Conservation (phyloP, 2,113 vertebrate genomes). For the Callipepla squamata region DNA sequence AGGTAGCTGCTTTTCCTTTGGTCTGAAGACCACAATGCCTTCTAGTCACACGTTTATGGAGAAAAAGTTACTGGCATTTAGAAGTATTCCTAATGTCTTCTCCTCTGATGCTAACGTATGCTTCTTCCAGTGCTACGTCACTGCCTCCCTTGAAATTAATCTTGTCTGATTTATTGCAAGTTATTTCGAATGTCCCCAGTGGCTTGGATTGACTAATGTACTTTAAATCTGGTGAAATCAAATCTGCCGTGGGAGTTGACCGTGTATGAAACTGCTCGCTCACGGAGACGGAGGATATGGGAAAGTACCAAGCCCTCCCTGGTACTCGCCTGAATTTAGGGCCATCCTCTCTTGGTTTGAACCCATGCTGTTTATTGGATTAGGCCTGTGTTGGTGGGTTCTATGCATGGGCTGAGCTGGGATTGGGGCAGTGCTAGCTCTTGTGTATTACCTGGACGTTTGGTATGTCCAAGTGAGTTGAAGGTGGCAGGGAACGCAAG, state of each 20-base stretch:
- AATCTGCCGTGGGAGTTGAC: conserved; percentile 5
- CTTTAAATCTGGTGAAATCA: conserved; percentile 45
- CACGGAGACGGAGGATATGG: fast-evolving
- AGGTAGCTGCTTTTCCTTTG: conserved; percentile 4
- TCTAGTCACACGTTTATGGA: not conserved
- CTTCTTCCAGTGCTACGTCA: not conserved
- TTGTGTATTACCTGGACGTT: not conserved
- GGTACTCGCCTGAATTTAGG: not conserved
- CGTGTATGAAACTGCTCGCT: not conserved
- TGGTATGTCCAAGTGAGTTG: not conserved
- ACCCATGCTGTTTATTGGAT: not conserved
- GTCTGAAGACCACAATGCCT: not conserved
- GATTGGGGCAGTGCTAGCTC: not conserved
- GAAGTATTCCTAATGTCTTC: not conserved
- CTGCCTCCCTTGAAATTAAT: conserved; percentile 13
- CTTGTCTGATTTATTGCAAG: conserved; percentile 19
- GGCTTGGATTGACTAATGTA: conserved; percentile 30
- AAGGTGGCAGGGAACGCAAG: not conserved
- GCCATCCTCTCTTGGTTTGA: not conserved
- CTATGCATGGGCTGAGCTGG: not conserved
- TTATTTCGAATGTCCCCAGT: conserved; percentile 19
- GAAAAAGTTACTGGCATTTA: not conserved
- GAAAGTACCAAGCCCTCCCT: not conserved
- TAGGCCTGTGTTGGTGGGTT: not conserved
- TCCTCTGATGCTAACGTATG: not conserved